Evolutionary conservation across 2,888 invertebrate genomes (phyloP), one percentile per base, ranked within the genome.

Genomic region (Eremobia ochroleuca): DNA sequence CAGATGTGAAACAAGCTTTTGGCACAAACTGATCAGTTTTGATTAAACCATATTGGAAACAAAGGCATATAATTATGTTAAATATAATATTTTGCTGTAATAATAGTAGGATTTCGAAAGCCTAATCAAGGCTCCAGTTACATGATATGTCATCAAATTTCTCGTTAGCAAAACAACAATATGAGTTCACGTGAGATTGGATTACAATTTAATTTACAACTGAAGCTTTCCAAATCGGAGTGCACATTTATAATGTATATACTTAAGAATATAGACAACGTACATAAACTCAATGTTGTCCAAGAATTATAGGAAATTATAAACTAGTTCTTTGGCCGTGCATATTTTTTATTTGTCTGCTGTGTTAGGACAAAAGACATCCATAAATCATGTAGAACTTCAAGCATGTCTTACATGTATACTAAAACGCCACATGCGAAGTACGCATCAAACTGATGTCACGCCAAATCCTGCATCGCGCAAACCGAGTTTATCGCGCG

Each of bases 1-100:
- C 71, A 81, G 21, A 67, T 76, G 64, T 52, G 43, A 40, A 46
- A 66, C 55, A 55, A 66, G 13, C 46, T 28, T 40, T 73, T 70
- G 62, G 55, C 67, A 77, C 52, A 18, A 58, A 64, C 18, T 49
- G 15, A 25, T 37, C 49, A 64, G 11, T 11, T 55, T 52, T 58
- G 34, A 76, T 82, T 49, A 68, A 68, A 77, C 55, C 2, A 49
- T 59, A 59, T 49, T 25, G 21, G 15, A n/a, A 61, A 25, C 61
- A 34, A 25, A 34, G 25, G 2, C 34, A 25, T 25, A 5, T 25
- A 18, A 1, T 59, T 55, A n/a, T n/a, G 55, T 55, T 4, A 59
- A 31, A 59, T 59, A 4, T 59, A 21, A 59, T n/a, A 37, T 13
- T 43, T 43, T 28, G 6, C 6, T 28, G 18, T 28, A 40, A 21